Evolutionary conservation across 2,888 invertebrate genomes (phyloP), one percentile per base, ranked within the genome.

Genomic region (Lepidochrysops patricia): DNA sequence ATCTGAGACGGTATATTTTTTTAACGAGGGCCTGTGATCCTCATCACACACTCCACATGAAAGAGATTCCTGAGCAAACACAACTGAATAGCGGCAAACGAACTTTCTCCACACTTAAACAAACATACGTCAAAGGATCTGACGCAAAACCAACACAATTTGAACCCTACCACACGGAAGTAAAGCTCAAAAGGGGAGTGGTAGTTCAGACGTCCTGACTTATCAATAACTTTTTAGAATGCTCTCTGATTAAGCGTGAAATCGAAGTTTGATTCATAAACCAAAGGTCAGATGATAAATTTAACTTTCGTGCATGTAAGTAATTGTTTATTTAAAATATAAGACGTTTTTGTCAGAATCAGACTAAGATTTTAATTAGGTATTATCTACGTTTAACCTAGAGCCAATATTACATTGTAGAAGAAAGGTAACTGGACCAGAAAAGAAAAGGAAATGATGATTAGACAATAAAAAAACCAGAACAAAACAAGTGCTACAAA

Each of bases 61-160:
- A 65, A 63, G 58, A 54, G 7, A 37, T 54, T 58, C 57, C 62
- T 61, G 63, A 58, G 56, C 56, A 62, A 64, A 64, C 54, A 62
- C 48, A 61, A 58, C 62, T 63, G 63, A 64, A 64, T 66, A 56
- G 62, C 49, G 9, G 32, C 60, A 62, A 66, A 66, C 58, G 66
- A 65, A 63, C 64, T 66, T 64, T 65, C 62, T 57, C 62, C 29
- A 60, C 60, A 58, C 13, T 4, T 52, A 34, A 58, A 15, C 15
- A 35, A 58, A 62, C 50, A 23, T 49, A 15, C 57, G 32, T 34
- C 49, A 43, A 56, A 56, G 29, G 32, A 60, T 60, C 37, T 15
- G 34, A 43, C 52, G 19, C 7, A 3, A 7, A 3, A 2, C n/a
- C 15, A 15, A 52, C 13, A 3, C 26, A 26, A 54, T 15, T 12